Evolutionary conservation across 2,888 invertebrate genomes (phyloP).

Genomic region (Scaptomyza cyrtandrae): DNA sequence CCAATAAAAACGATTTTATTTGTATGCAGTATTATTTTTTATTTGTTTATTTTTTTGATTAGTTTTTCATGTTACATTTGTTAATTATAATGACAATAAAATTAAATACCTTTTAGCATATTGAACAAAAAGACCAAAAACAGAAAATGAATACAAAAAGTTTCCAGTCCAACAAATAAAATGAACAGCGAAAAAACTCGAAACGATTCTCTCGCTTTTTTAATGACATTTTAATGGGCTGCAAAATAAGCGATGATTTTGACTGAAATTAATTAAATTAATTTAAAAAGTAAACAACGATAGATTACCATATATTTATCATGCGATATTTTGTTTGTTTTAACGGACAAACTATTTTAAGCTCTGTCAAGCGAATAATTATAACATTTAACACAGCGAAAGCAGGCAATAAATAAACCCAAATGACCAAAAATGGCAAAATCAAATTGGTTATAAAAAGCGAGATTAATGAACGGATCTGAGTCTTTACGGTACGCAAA

Average conservation of each 20-base stretch:
- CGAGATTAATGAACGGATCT: slow-evolving; percentile 42
- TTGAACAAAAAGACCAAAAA: slow-evolving; percentile 2
- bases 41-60: not conserved
- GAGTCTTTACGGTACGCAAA: not conserved
- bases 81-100: slow-evolving; percentile 11
- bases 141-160: not conserved
- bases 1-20: not conserved
- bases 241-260: slow-evolving; percentile 64
- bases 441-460: slow-evolving; percentile 39
- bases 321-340: slow-evolving; percentile 44
- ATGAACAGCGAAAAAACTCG: not conserved
- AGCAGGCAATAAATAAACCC: slow-evolving; percentile 15
- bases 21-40: no score
- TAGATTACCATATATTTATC: slow-evolving; percentile 42
- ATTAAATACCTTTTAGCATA: slow-evolving; percentile 12
- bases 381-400: slow-evolving; percentile 12
- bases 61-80: not conserved
- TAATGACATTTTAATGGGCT: slow-evolving; percentile 77
- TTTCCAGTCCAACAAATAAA: slow-evolving; percentile 26
- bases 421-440: slow-evolving; percentile 26
- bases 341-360: slow-evolving; percentile 27
- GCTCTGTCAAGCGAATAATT: slow-evolving; percentile 26
- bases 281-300: slow-evolving; percentile 49
- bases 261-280: slow-evolving; percentile 65
- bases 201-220: slow-evolving; percentile 57